These are phyloP conservation scores for Globicephala melas DNA, from an alignment of 2,113 vertebrate genomes.

Conservation along the genomic window DNA sequence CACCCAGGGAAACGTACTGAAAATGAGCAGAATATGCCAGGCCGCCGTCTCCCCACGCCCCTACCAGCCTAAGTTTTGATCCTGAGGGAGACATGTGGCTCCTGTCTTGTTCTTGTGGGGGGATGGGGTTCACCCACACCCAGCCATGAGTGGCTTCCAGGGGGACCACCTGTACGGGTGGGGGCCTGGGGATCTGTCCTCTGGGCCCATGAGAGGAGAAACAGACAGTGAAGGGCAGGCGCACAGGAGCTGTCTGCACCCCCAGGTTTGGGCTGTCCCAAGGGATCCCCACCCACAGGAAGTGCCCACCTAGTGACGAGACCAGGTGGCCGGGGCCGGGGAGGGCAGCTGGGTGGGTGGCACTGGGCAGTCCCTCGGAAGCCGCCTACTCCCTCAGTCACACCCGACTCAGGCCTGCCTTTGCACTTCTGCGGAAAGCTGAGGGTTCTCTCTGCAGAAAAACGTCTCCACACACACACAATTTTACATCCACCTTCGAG, in stretches of 20 bases:
- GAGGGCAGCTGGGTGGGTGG: background rate
- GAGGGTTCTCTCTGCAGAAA: background rate
- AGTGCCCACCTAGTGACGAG: fast-evolving
- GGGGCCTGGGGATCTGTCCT: background rate
- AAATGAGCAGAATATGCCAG: fast-evolving
- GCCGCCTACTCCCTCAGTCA: background rate
- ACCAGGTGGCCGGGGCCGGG: background rate
- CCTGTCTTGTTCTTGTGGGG: background rate
- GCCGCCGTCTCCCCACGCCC: background rate
- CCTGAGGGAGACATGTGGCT: background rate
- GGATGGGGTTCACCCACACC: background rate
- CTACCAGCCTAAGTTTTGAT: background rate
- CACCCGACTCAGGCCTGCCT: background rate
- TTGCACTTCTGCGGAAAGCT: background rate
- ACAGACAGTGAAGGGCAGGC: background rate
- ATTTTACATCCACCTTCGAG: background rate
- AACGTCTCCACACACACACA: background rate
- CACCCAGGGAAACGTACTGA: no score
- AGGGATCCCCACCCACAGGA: background rate
- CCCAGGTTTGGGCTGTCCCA: background rate
- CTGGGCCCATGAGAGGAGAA: background rate
- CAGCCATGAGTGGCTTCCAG: background rate
- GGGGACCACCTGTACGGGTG: fast-evolving
- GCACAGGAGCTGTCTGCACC: background rate
- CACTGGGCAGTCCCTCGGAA: background rate